Evolutionary conservation across 2,888 invertebrate species (phyloP), one percentile per base, ranked within the genome.

Genomic region (Heliconius cydno): DNA sequence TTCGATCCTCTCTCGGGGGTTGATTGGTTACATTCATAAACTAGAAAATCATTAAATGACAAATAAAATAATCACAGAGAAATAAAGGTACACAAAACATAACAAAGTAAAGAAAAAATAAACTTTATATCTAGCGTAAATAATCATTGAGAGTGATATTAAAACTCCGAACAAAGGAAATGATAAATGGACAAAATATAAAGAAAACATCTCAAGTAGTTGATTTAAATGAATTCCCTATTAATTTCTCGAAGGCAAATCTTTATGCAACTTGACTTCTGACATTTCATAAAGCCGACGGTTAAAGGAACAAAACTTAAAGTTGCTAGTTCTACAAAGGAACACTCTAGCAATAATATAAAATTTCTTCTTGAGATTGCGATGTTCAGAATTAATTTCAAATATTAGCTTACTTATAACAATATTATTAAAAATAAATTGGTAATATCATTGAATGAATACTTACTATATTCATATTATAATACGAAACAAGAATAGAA

Each of bases 221-320:
- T 34, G 5, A 38, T n/a, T 34, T 67, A 67, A 67, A 67, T 34
- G 67, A 67, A 67, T 67, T 67, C 34, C 34, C 67, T 34, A 67
- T 68, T 68, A 68, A 68, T 38, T 22, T 22, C 38, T n/a, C 25
- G 15, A 41, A 41, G 9, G 70, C 15, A 13, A 68, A 70, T 70
- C 41, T 70, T 70, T 46, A 25, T 70, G 70, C 70, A 25, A 25
- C 25, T 70, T 41, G 70, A 70, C 25, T 25, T 46, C 25, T 9
- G 70, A 41, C 41, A 25, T 70, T 70, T 70, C 41, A 70, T 70
- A 70, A 70, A 70, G 41, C 70, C 41, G 15, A 70, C 70, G 25
- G 38, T 70, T 41, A 70, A 46, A 46, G 15, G 41, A 70, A 25
- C 70, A 46, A 68, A 67, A 68, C 25, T 70, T 28, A 46, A n/a